phyloP scores from a whole-genome alignment of 2,113 vertebrate genomes.

The Eulemur macaco region DNA sequence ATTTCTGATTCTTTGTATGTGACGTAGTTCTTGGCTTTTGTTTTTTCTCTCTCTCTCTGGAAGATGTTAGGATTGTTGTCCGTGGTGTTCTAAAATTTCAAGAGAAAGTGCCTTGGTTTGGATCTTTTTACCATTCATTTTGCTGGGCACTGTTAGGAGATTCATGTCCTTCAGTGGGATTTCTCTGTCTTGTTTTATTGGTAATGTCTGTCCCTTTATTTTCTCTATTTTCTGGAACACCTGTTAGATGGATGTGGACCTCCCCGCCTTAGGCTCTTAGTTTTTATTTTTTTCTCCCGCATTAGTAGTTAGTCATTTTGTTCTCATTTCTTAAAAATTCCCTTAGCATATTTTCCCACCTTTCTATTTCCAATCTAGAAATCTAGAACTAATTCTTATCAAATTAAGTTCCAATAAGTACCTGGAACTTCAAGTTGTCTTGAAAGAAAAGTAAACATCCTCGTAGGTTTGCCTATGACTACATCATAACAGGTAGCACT shows the following conservation, averaged over 20 bases:
- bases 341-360: not conserved
- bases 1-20: not conserved
- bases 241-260: not conserved
- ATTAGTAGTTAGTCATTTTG: not conserved
- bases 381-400: too few relatives aligned
- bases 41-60: not conserved
- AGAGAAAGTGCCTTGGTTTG: not conserved
- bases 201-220: not conserved
- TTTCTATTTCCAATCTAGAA: not conserved
- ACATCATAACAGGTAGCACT: not conserved
- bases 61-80: not conserved
- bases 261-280: not conserved
- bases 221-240: not conserved
- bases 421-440: not conserved
- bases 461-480: not conserved
- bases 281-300: not conserved
- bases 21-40: too few relatives aligned
- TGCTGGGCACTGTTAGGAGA: not conserved
- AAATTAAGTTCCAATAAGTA: not conserved
- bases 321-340: not conserved
- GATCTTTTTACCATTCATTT: not conserved
- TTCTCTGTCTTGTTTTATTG: not conserved
- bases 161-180: not conserved
- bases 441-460: not conserved
- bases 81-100: not conserved